Percentiles rank a stretch among this genome's conserved stretches.
phyloP scores from a whole-genome alignment of 2,888 invertebrate genomes.

The Archaeoteleia sp. region DNA sequence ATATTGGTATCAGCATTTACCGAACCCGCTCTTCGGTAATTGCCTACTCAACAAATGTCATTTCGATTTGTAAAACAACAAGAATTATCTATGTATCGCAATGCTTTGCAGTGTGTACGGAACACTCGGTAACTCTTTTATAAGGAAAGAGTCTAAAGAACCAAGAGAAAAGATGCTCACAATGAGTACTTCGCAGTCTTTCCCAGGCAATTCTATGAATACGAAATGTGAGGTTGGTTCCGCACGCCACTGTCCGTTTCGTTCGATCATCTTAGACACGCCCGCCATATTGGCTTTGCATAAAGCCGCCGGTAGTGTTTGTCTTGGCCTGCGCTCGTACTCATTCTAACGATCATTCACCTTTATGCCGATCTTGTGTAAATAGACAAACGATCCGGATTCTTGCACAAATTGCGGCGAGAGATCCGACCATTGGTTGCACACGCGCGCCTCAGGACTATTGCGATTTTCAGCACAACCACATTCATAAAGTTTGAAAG shows the following conservation, averaged over 20 bases:
- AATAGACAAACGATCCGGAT: slow-evolving; percentile 29
- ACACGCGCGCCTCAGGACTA: slow-evolving; percentile 23
- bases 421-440: slow-evolving; percentile 17
- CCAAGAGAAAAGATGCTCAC: slow-evolving; percentile 6
- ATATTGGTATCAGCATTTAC: slow-evolving; percentile 49
- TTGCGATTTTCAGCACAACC: no score
- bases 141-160: neutral
- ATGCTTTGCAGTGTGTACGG: neutral
- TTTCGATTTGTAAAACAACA: no score
- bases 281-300: slow-evolving; percentile 69
- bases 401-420: slow-evolving; percentile 22
- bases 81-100: no score
- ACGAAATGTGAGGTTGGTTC: slow-evolving; percentile 69
- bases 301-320: slow-evolving; percentile 48
- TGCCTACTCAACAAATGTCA: no score
- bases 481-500: no score
- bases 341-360: slow-evolving; percentile 6
- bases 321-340: slow-evolving; percentile 4
- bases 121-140: neutral
- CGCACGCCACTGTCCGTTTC: slow-evolving; percentile 59
- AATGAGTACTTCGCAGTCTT: slow-evolving; percentile 48
- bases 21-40: slow-evolving; percentile 15
- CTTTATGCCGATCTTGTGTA: slow-evolving; percentile 19
- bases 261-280: slow-evolving; percentile 70
- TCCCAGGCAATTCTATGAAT: slow-evolving; percentile 70